Evolutionary conservation across 2,113 vertebrate species (phyloP), one percentile per base, ranked within the genome.

Genomic region (Arenaria interpres): DNA sequence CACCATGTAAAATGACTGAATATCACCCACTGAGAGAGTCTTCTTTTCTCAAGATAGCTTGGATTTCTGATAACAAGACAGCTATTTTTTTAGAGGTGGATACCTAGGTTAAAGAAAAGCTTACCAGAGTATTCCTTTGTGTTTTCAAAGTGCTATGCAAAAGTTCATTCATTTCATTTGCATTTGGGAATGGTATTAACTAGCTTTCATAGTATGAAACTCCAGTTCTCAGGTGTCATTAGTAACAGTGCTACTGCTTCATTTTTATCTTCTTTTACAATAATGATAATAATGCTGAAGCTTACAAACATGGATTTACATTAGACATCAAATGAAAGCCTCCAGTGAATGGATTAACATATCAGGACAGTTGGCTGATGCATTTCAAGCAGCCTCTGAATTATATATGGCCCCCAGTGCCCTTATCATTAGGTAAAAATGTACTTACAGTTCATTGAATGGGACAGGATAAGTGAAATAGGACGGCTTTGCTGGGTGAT

Each of bases 301-400:
- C 53, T 88, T 83, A 87, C 64, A 91, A 95, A 90, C 66, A 81
- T 30, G 54, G 87, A 86, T 95, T 97, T 97, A 95, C 76, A 91
- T 85, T 73, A 93, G 56, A 95, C 74, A 88, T 82, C 93, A 89
- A 96, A 93, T 91, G 73, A 94, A 95, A 91, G 37, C 68, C 84
- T 81, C 95, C 37, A 80, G 90, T 80, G 87, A 78, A 83, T 77
- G 56, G 66, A 96, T 96, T 96, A 95, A 89, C 93, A 90, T 96
- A 95, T 91, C 74, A 95, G 90, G 85, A 90, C 76, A 90, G 67
- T 91, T 76, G 62, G 84, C 19, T 96, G 96, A 94, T 96, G 85
- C 90, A 97, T 97, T 96, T 96, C 88, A 93, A 97, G 73, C 76
- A 96, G 56, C 48, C 37, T 89, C 87, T 97, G 96, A 97, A 96